These are phyloP conservation scores for Synanceia verrucosa DNA, from an alignment of 2,797 vertebrate species.

Conservation along the genomic window DNA sequence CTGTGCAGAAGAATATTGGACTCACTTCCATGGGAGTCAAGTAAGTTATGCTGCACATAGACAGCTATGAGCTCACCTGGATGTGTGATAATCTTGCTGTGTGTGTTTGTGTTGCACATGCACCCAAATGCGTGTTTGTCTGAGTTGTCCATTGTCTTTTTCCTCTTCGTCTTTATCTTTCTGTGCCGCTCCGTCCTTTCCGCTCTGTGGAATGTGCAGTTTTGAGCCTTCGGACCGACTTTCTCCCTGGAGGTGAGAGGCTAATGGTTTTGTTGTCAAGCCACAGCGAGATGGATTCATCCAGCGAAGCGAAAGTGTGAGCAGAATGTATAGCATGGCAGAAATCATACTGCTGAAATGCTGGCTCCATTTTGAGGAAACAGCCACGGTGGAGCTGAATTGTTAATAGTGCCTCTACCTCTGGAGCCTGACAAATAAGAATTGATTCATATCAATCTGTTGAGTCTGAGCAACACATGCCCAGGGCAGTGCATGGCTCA, in stretches of 20 bases:
- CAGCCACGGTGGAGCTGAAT: conserved; percentile 44
- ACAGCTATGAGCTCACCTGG: conserved; percentile 30
- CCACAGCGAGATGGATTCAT: conserved; percentile 72
- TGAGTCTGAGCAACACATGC: conserved; percentile 72
- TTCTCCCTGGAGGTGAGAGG: conserved; percentile 72
- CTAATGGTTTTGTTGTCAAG: conserved; percentile 77
- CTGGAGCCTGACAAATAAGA: conserved; percentile 60
- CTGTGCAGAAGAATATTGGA: conserved; percentile 62
- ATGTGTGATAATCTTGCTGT: conserved; percentile 4
- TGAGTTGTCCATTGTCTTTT: conserved; percentile 25
- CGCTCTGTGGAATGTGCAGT: conserved; percentile 57
- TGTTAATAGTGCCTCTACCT: conserved; percentile 60
- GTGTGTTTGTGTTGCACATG: conserved; percentile 9
- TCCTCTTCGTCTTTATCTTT: conserved; percentile 36
- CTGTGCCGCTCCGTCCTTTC: conserved; percentile 35
- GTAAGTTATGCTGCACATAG: conserved; percentile 71
- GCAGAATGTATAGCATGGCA: conserved; percentile 63
- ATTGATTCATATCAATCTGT: conserved; percentile 74
- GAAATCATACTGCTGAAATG: conserved; percentile 52
- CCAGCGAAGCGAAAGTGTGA: conserved; percentile 57
- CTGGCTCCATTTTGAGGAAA: conserved; percentile 54
- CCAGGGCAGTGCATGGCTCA: conserved; percentile 57
- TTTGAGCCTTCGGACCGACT: conserved; percentile 62
- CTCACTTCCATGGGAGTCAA: conserved; percentile 74
- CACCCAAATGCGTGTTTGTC: conserved; percentile 9